Evolutionary conservation across 1,140 invertebrate genomes (phyloP).

Genomic region (Diachasma alloeum): DNA sequence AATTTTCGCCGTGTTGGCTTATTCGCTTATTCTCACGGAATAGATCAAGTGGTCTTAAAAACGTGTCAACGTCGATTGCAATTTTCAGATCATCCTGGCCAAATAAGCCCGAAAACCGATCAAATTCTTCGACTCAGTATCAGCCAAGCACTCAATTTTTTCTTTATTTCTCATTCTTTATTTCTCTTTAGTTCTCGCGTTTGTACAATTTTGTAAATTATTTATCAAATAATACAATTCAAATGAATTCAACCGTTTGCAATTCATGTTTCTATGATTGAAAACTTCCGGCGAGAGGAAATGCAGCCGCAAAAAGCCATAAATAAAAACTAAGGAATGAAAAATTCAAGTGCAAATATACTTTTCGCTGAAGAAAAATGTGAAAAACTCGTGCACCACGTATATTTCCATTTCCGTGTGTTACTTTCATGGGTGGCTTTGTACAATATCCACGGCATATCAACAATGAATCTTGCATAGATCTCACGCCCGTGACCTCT

Average conservation of each 20-base stretch:
- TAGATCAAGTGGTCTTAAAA: too few species aligned
- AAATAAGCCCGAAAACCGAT: too few species aligned
- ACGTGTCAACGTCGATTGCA: too few species aligned
- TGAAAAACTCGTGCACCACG: neutral
- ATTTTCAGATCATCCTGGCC: too few species aligned
- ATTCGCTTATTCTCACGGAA: too few species aligned
- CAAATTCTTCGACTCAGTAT: too few species aligned
- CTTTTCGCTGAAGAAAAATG: neutral
- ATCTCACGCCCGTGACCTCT: constrained; percentile 57
- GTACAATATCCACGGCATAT: constrained; percentile 51
- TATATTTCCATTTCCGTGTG: constrained; percentile 27
- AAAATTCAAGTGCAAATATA: neutral
- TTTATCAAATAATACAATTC: neutral
- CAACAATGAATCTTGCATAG: constrained; percentile 54
- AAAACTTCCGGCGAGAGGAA: constrained; percentile 10
- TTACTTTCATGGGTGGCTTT: constrained; percentile 11
- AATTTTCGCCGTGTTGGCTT: too few species aligned
- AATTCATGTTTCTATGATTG: constrained; percentile 10
- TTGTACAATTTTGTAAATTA: neutral
- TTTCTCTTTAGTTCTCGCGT: too few species aligned
- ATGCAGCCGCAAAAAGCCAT: neutral
- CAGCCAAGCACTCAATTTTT: too few species aligned
- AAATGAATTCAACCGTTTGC: neutral
- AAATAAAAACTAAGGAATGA: constrained; percentile 4
- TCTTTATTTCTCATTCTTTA: too few species aligned